These are phyloP conservation scores for Pristionchus exspectatus DNA, from an alignment of 2,888 invertebrate genomes.

Conservation along the genomic window DNA sequence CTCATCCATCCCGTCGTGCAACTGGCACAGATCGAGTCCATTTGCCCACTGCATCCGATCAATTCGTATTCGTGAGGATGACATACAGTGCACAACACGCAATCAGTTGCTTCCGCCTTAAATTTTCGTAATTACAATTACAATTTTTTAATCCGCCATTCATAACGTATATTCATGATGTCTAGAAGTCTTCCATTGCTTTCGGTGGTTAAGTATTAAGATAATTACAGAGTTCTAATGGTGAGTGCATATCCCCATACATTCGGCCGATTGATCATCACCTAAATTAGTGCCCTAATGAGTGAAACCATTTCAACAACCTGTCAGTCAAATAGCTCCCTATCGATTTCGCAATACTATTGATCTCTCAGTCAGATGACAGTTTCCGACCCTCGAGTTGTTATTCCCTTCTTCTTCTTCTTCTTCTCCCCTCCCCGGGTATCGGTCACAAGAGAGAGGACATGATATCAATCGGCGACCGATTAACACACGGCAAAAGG, in stretches of 20 bases:
- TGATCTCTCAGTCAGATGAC: not conserved
- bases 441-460: constrained; percentile 42
- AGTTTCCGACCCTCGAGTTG: constrained; percentile 29
- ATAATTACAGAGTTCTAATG: too few species aligned
- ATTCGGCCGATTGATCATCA: too few species aligned
- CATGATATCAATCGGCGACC: constrained; percentile 41
- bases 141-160: too few species aligned
- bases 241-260: too few species aligned
- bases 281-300: too few species aligned
- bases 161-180: too few species aligned
- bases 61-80: constrained; percentile 35
- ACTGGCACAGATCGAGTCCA: constrained; percentile 22
- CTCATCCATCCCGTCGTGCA: constrained; percentile 14
- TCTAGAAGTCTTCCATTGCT: too few species aligned
- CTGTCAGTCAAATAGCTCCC: constrained; percentile 7
- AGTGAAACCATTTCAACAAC: not conserved
- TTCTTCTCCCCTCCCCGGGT: not conserved
- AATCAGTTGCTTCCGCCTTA: not conserved
- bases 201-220: too few species aligned
- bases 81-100: constrained; percentile 34
- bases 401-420: not conserved
- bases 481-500: constrained; percentile 44
- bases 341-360: constrained; percentile 4
- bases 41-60: constrained; percentile 12
- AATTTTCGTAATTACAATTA: not conserved